phyloP scores from a whole-genome alignment of 2,797 vertebrate species.

The Neosilurus hyrtlii region DNA sequence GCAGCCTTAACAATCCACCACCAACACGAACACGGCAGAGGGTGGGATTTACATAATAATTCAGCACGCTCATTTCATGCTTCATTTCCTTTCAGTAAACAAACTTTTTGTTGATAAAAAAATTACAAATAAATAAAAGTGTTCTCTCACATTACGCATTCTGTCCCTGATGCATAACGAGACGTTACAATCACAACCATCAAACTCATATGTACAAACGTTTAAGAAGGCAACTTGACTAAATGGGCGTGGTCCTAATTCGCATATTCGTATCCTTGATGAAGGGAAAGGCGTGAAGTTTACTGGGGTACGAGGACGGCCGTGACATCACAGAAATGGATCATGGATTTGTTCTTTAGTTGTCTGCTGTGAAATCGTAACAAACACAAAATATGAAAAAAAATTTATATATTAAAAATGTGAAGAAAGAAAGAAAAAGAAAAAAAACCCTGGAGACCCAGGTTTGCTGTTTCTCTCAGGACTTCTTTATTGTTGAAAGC shows the following conservation, averaged over 20 bases:
- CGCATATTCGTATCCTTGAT: not conserved
- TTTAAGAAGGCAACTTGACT: too few relatives aligned
- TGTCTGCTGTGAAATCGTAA: not conserved
- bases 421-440: not conserved
- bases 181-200: too few relatives aligned
- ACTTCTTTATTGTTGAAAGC: constrained; percentile 69
- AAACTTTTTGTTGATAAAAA: not conserved
- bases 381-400: not conserved
- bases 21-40: not conserved
- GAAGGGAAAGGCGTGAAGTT: not conserved
- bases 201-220: too few relatives aligned
- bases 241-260: not conserved
- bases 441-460: not conserved
- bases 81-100: not conserved
- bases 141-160: not conserved
- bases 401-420: not conserved
- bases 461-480: constrained; percentile 32
- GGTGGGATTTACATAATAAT: too few relatives aligned
- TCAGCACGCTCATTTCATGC: too few relatives aligned
- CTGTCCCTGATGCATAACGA: not conserved
- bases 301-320: too few relatives aligned
- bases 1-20: not conserved
- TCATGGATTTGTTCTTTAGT: too few relatives aligned
- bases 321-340: not conserved
- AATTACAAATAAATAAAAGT: not conserved